These are phyloP conservation scores for Eubucco bourcierii DNA, from an alignment of 2,113 vertebrate genomes.

Conservation along the genomic window DNA sequence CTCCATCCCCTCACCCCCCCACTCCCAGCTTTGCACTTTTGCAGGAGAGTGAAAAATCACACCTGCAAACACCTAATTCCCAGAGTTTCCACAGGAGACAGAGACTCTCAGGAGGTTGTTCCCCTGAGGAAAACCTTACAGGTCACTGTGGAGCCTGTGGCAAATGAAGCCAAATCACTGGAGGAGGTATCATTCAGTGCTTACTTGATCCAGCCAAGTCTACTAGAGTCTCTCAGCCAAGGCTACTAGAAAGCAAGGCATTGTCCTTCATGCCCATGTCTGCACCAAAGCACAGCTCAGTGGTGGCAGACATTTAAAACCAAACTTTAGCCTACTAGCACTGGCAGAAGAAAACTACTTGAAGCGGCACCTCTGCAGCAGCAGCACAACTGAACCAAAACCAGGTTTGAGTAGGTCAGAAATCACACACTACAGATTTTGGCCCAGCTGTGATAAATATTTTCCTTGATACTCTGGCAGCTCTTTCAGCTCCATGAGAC, in stretches of 20 bases:
- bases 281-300: background rate
- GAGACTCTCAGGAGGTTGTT: background rate
- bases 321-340: background rate
- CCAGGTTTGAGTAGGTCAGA: background rate
- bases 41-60: background rate
- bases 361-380: background rate
- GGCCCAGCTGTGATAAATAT: background rate
- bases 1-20: too few relatives aligned
- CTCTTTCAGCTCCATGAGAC: background rate
- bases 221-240: background rate
- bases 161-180: background rate
- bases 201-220: fast-evolving
- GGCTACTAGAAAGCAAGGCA: background rate
- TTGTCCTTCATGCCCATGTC: background rate
- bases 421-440: background rate
- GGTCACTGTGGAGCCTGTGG: background rate
- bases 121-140: background rate
- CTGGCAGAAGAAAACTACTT: background rate
- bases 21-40: background rate
- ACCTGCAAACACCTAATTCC: background rate
- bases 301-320: background rate
- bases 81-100: background rate
- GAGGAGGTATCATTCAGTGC: background rate
- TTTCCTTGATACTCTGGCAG: background rate
- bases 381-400: fast-evolving